Evolutionary conservation across 2,888 invertebrate genomes (phyloP).

Genomic region (Cryptocephalus moraei): DNA sequence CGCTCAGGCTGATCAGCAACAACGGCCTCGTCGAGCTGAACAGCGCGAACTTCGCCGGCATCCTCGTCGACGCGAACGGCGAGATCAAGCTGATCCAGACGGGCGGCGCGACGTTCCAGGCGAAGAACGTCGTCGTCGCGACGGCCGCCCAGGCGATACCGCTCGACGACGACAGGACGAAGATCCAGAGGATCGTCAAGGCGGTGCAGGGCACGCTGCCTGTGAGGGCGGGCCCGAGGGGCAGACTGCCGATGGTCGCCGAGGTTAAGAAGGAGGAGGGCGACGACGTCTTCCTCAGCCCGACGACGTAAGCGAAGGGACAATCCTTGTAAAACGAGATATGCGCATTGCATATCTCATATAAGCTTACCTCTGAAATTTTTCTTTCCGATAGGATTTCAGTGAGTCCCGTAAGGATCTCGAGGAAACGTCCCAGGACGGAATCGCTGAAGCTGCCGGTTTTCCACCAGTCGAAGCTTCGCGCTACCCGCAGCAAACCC

Average conservation of each 20-base stretch:
- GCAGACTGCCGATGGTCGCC: constrained; percentile 29
- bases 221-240: constrained; percentile 23
- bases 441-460: constrained; percentile 45
- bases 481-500: constrained; percentile 39
- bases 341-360: no score
- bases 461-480: constrained; percentile 42
- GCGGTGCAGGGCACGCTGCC: constrained; percentile 27
- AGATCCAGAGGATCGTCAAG: constrained; percentile 28
- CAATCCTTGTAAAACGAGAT: no score
- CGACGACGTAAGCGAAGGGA: constrained; percentile 40
- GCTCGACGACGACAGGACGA: constrained; percentile 23
- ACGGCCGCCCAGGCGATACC: not conserved
- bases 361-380: no score
- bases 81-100: constrained; percentile 52
- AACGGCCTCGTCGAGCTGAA: constrained; percentile 47
- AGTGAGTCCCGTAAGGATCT: constrained; percentile 53
- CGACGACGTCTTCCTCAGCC: constrained; percentile 71
- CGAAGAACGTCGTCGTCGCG: constrained; percentile 33
- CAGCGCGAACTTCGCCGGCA: constrained; percentile 46
- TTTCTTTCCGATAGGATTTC: constrained; percentile 44
- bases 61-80: constrained; percentile 51
- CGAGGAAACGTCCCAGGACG: constrained; percentile 53
- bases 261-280: constrained; percentile 52
- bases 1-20: constrained; percentile 45
- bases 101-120: constrained; percentile 34